phyloP scores from a whole-genome alignment of 1,140 invertebrate genomes.

The Conus betulinus region DNA sequence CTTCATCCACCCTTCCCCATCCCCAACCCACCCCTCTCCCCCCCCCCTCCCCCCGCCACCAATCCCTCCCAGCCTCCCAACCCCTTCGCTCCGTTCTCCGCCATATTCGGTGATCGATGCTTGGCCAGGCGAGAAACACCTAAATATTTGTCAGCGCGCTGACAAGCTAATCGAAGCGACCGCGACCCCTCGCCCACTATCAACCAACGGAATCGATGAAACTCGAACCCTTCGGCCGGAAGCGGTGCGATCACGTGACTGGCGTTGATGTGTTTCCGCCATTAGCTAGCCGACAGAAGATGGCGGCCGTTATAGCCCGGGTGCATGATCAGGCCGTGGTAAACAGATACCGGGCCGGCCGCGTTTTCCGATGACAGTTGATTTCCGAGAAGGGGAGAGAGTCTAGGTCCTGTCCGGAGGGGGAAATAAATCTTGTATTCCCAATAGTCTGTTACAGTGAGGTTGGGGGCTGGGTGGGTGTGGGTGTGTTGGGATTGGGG shows the following conservation, averaged over 20 bases:
- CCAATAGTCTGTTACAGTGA: conserved; percentile 6
- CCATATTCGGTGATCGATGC: conserved; percentile 25
- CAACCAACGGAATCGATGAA: conserved; percentile 39
- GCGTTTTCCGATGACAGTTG: conserved; percentile 41
- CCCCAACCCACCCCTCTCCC: background rate
- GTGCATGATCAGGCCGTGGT: conserved; percentile 29
- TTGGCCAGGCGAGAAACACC: conserved; percentile 38
- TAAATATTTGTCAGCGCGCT: conserved; percentile 47
- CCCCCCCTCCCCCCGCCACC: background rate
- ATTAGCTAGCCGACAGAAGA: conserved; percentile 35
- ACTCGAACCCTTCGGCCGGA: conserved; percentile 39
- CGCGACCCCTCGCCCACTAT: conserved; percentile 32
- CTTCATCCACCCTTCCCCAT: background rate
- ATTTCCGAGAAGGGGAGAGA: conserved; percentile 36
- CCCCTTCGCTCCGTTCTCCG: conserved; percentile 6
- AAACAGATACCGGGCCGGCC: conserved; percentile 29
- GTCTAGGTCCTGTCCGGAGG: background rate
- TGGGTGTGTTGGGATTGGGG: no score
- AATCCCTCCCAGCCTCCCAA: background rate
- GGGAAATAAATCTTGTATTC: conserved; percentile 28
- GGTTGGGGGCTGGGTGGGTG: background rate
- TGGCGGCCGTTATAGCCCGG: conserved; percentile 29
- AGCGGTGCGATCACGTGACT: conserved; percentile 44
- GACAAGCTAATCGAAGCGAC: conserved; percentile 44
- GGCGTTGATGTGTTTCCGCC: conserved; percentile 43